Evolutionary conservation across 2,888 invertebrate genomes (phyloP).

Genomic region (Thereva unica): DNA sequence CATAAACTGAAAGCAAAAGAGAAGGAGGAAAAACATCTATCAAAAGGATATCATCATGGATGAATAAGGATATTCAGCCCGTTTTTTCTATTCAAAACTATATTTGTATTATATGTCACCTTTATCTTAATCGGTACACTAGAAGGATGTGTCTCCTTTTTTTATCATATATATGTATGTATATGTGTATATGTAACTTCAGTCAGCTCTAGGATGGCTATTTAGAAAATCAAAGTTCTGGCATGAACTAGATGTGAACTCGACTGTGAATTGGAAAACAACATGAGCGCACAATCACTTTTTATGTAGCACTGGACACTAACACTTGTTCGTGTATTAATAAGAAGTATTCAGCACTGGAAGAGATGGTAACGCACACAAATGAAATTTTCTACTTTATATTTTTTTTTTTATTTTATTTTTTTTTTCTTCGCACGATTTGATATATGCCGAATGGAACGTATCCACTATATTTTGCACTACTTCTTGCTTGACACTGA

Average conservation of each 20-base stretch:
- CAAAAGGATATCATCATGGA: no score
- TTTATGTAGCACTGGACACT: constrained; percentile 15
- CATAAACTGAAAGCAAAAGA: no score
- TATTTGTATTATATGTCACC: no score
- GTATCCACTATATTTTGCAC: constrained; percentile 17
- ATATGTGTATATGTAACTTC: no score
- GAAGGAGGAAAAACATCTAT: no score
- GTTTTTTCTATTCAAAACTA: no score
- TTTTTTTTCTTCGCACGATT: background rate
- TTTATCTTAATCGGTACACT: no score
- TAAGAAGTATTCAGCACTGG: constrained; percentile 6
- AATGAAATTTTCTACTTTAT: background rate
- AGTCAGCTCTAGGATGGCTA: no score
- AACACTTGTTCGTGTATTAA: constrained; percentile 16
- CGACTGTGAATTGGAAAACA: constrained; percentile 33
- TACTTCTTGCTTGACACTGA: constrained; percentile 31
- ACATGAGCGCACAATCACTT: constrained; percentile 32
- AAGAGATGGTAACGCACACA: constrained; percentile 13
- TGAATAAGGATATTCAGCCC: no score
- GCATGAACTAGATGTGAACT: constrained; percentile 31
- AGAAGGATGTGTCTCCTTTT: no score
- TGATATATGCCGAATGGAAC: constrained; percentile 17
- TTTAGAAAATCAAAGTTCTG: constrained; percentile 21
- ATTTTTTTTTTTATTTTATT: no score
- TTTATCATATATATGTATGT: no score